These are phyloP conservation scores for Vesta saturnalis DNA, from an alignment of 2,888 invertebrate species.

Conservation along the genomic window DNA sequence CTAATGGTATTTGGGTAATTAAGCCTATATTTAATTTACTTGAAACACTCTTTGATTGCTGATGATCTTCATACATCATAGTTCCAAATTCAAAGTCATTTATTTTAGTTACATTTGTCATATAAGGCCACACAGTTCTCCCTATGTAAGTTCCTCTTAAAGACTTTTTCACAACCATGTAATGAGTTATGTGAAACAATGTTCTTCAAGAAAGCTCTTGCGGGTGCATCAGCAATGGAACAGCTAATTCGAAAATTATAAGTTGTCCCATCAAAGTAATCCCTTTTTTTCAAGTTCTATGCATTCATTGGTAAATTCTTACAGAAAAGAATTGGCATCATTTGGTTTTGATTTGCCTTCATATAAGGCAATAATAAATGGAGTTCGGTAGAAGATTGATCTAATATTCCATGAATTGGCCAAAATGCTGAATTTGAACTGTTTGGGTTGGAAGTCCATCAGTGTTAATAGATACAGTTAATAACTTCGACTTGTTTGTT, in stretches of 20 bases:
- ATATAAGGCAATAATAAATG: conserved; percentile 13
- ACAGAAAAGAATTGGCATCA: not conserved
- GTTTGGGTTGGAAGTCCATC: not conserved
- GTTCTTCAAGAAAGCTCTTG: conserved; percentile 8
- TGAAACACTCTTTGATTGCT: not conserved
- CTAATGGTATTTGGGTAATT: conserved; percentile 8
- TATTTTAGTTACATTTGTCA: not conserved
- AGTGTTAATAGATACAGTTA: not conserved
- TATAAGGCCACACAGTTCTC: conserved; percentile 2
- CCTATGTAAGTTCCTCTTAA: conserved; percentile 1
- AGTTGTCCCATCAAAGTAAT: too few relatives aligned
- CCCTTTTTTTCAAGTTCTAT: not conserved
- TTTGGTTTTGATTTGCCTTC: conserved; percentile 5
- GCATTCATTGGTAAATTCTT: not conserved
- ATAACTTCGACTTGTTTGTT: conserved; percentile 1
- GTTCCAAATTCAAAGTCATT: not conserved
- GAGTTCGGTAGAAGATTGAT: not conserved
- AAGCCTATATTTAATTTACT: not conserved
- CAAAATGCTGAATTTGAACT: too few relatives aligned
- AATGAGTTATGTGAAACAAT: conserved; percentile 1
- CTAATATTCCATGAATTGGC: conserved; percentile 3
- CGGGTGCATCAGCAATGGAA: conserved; percentile 8
- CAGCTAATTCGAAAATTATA: conserved; percentile 9
- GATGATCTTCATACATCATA: conserved; percentile 6
- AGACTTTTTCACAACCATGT: conserved; percentile 13